A percentile compares a stretch with the other conserved stretches of the same genome.
These are phyloP conservation scores for Corella eumyota DNA, from an alignment of 23 tunicate species.

Conservation along the genomic window DNA sequence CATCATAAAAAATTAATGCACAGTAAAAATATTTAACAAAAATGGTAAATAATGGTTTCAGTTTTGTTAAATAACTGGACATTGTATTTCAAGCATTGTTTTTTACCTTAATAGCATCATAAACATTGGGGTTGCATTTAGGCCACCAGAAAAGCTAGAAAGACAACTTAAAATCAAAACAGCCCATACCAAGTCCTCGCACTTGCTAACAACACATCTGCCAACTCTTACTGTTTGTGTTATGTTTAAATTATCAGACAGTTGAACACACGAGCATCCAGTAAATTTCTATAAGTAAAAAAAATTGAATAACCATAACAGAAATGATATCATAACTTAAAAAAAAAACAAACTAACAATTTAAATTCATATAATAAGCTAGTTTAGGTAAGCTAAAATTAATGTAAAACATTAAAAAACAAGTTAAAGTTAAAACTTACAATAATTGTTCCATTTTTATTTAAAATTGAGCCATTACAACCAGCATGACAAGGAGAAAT, in stretches of 20 bases:
- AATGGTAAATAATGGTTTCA: too few species aligned
- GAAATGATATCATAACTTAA: too few species aligned
- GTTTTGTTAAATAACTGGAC: not conserved
- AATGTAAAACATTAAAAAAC: too few species aligned
- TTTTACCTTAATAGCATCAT: slow-evolving; percentile 53
- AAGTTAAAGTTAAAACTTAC: too few species aligned
- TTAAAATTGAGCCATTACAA: slow-evolving; percentile 14
- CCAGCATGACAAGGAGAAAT: slow-evolving; percentile 76
- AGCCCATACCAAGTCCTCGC: slow-evolving; percentile 11
- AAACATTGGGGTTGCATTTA: slow-evolving; percentile 42
- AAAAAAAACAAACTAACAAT: too few species aligned
- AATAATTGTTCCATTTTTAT: slow-evolving; percentile 12
- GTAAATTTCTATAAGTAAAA: slow-evolving; percentile 43
- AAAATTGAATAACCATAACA: too few species aligned
- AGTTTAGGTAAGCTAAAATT: too few species aligned
- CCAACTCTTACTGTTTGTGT: slow-evolving; percentile 14
- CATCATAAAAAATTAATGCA: too few species aligned
- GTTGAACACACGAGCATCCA: slow-evolving; percentile 38
- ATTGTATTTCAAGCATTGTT: not conserved
- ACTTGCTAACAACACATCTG: slow-evolving; percentile 13
- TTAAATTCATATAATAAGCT: too few species aligned
- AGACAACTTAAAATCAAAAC: slow-evolving; percentile 18
- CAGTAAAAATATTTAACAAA: too few species aligned
- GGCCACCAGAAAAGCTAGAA: slow-evolving; percentile 24
- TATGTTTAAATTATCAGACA: not conserved